These are phyloP conservation scores for Rhinatrema bivittatum DNA, from an alignment of 2,797 vertebrate genomes.

Conservation along the genomic window DNA sequence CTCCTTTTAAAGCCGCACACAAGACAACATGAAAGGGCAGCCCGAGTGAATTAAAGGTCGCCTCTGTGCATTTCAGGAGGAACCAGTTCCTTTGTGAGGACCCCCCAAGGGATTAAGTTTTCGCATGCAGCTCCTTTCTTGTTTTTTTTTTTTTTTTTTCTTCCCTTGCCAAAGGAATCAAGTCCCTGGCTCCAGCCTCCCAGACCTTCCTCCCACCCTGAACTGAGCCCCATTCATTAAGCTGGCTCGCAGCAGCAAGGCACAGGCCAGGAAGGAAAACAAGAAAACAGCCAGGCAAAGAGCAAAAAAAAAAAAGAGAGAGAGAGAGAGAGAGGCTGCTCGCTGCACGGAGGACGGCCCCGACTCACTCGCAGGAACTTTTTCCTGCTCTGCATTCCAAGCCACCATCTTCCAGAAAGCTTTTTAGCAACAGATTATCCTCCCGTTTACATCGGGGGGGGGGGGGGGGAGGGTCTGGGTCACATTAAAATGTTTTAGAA, in stretches of 20 bases:
- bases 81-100: conserved; percentile 66
- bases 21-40: conserved; percentile 67
- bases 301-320: conserved; percentile 43
- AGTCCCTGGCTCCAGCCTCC: conserved; percentile 54
- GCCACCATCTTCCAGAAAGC: too few species aligned
- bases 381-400: too few species aligned
- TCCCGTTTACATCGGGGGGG: too few species aligned
- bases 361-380: too few species aligned
- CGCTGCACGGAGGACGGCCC: conserved; percentile 13
- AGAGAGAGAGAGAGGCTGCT: conserved; percentile 21
- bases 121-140: conserved; percentile 39
- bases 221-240: conserved; percentile 63
- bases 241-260: conserved; percentile 23
- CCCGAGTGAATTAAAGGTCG: conserved; percentile 72
- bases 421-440: too few species aligned
- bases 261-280: conserved; percentile 48
- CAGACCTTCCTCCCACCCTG: conserved; percentile 50
- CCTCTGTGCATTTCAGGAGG: conserved; percentile 59
- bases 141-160: conserved; percentile 42
- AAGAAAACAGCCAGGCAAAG: conserved; percentile 38
- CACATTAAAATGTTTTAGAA: too few species aligned
- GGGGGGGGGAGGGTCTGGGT: too few species aligned
- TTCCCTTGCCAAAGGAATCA: conserved; percentile 68
- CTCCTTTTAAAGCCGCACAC: too few species aligned
- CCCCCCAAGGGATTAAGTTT: conserved; percentile 48